These are phyloP conservation scores for Ceuthmochares aereus DNA, from an alignment of 2,113 vertebrate species.

Conservation along the genomic window DNA sequence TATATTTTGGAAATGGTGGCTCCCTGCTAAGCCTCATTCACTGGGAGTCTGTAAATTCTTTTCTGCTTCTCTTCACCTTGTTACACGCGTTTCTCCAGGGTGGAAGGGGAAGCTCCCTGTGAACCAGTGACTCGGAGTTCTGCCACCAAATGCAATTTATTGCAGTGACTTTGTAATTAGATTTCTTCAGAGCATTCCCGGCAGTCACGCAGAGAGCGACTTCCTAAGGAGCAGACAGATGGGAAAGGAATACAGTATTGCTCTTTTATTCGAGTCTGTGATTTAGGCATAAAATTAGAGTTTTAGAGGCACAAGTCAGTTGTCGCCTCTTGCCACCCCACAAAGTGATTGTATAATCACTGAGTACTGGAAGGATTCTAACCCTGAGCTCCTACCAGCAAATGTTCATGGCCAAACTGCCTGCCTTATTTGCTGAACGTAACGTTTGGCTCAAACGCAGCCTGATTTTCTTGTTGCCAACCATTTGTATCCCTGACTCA, in stretches of 20 bases:
- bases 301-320: not conserved
- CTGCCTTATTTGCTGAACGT: conserved; percentile 36
- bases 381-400: not conserved
- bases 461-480: not conserved
- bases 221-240: not conserved
- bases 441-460: conserved; percentile 28
- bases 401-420: not conserved
- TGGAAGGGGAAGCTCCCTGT: not conserved
- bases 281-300: not conserved
- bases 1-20: not conserved
- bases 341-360: accelerated
- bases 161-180: not conserved
- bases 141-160: not conserved
- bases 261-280: not conserved
- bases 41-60: not conserved
- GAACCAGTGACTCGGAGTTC: not conserved
- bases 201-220: not conserved
- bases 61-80: not conserved
- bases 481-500: conserved; percentile 28
- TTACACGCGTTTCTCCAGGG: not conserved
- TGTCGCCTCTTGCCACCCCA: not conserved
- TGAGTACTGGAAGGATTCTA: not conserved
- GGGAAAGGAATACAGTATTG: not conserved
- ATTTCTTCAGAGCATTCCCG: not conserved
- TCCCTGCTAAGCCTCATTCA: accelerated